phyloP scores from a whole-genome alignment of 1,140 invertebrate genomes.

The Doryteuthis pealeii region DNA sequence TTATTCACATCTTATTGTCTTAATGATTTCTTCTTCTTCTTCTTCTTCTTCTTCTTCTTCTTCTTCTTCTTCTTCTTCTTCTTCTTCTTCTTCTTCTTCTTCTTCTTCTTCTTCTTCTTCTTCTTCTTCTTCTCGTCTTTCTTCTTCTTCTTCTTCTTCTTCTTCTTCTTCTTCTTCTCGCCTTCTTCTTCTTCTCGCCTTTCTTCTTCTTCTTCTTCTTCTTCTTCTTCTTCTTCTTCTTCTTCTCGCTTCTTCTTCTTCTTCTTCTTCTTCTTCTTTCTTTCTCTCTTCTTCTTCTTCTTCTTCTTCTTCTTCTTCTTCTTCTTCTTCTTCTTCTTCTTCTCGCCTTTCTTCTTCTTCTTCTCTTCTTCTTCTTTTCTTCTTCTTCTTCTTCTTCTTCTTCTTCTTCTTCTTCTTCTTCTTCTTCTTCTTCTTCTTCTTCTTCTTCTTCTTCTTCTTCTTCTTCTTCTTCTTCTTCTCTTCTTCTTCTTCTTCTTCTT shows the following conservation, averaged over 20 bases:
- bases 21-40: conserved; percentile 14
- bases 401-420: conserved; percentile 11
- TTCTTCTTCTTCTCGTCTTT: too few species aligned
- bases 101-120: background rate
- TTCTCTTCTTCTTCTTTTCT: background rate
- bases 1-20: background rate
- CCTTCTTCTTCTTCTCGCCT: too few species aligned
- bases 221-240: conserved; percentile 43
- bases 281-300: conserved; percentile 5
- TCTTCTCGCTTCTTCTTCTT: too few species aligned
- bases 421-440: conserved; percentile 8
- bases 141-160: background rate
- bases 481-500: conserved; percentile 16
- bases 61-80: background rate
- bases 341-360: too few species aligned
- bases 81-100: conserved; percentile 2
- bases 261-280: conserved; percentile 2
- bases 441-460: conserved; percentile 11
- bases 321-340: conserved; percentile 2
- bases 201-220: conserved; percentile 7
- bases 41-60: conserved; percentile 1
- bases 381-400: background rate
- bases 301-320: conserved; percentile 1
- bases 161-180: conserved; percentile 12
- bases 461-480: conserved; percentile 14